These are phyloP conservation scores for Nemurella pictetii DNA, from an alignment of 2,888 invertebrate genomes.

Conservation along the genomic window DNA sequence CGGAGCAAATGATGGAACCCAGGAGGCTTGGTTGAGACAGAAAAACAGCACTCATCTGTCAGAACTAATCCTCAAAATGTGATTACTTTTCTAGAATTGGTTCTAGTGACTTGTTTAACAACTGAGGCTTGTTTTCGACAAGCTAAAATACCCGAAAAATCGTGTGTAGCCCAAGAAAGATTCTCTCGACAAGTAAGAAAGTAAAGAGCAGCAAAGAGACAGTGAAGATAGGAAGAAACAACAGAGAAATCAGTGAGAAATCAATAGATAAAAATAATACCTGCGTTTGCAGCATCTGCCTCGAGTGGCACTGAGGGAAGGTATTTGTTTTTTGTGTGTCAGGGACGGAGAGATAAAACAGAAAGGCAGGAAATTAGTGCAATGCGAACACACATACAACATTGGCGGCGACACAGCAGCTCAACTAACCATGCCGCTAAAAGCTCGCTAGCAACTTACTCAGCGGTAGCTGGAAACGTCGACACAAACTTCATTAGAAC, in stretches of 20 bases:
- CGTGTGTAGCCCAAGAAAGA: too few relatives aligned
- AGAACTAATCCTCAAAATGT: too few relatives aligned
- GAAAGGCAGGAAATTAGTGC: slow-evolving; percentile 45
- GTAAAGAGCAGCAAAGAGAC: slow-evolving; percentile 29
- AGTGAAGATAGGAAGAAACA: slow-evolving; percentile 28
- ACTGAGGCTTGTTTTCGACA: too few relatives aligned
- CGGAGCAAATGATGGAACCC: too few relatives aligned
- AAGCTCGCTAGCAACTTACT: neutral
- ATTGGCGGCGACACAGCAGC: neutral
- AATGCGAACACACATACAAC: slow-evolving; percentile 42
- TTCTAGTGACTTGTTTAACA: too few relatives aligned
- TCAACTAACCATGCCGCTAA: neutral
- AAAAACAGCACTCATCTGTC: too few relatives aligned
- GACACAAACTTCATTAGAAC: too few relatives aligned
- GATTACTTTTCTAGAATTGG: too few relatives aligned
- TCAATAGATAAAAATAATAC: slow-evolving; percentile 39
- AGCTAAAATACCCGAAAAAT: too few relatives aligned
- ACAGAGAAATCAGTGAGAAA: slow-evolving; percentile 37
- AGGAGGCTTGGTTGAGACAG: too few relatives aligned
- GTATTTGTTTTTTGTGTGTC: slow-evolving; percentile 44
- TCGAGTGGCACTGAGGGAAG: neutral
- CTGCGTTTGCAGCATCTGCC: slow-evolving; percentile 42
- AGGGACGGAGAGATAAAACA: slow-evolving; percentile 48
- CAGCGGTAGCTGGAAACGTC: too few relatives aligned
- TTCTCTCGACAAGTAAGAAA: neutral